Evolutionary conservation across 1,140 invertebrate genomes (phyloP), one percentile per base, ranked within the genome.

Genomic region (Cherax destructor): DNA sequence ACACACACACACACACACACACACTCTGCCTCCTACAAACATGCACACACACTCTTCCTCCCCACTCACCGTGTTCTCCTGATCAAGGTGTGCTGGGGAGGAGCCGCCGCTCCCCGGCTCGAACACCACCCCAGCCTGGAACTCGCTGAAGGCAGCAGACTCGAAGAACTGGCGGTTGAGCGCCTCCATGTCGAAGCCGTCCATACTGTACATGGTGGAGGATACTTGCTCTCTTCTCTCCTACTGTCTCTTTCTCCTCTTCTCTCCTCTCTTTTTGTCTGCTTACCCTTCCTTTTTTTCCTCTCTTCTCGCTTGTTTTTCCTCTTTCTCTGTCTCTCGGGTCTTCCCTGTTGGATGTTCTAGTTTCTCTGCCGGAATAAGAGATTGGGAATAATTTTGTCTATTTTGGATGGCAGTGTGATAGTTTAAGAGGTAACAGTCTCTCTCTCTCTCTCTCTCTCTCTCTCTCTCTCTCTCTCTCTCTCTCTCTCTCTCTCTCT

Each of bases 81-180:
- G 81, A 56, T 90, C 88, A 0, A 91, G 85, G 61, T 93, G 92
- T 52, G 88, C 84, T 0, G 92, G 91, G 6, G 92, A 92, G 13
- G 92, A 92, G 10, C 91, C 86, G 10, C 91, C 92, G 49, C 86
- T 91, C 30, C 86, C 84, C 21, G 91, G 91, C 50, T 93, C 92
- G 81, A 93, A 91, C 56, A 92, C 86, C n/a, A 93, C 91, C 18
- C 92, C 92, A 13, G 92, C 92, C 85, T 93, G 92, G 86, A 93
- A 93, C 87, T 93, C 92, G 79, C 92, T 93, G 83, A 93, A 93
- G 61, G 92, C 92, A 0, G 92, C 92, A 1, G 92, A 93, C 86
- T 93, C 92, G 77, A 93, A 93, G 59, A 93, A 93, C 76, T 93
- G 92, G 21, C 92, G 49, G 83, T 92, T 93, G 84, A 93, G 88